Base-by-base conservation (phyloP, 2,888 invertebrate genomes). In the Rhorus exstirpatorius region DNA sequence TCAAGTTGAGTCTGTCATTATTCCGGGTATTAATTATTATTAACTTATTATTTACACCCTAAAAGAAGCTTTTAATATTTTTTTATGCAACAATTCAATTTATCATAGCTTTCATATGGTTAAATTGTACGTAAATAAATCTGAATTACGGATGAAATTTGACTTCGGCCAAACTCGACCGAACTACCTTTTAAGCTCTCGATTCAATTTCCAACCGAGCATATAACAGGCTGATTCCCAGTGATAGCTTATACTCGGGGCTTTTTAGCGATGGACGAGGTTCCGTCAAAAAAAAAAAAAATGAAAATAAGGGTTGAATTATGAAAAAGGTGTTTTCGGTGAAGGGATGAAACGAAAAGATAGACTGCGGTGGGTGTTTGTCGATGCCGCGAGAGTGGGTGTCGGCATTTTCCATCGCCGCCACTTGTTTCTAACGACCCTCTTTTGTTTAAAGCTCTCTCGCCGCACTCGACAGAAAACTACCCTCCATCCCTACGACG, bases 401-500 rank as follows among this genome's bases (percentile, higher is more conserved):
- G 89, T 89, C 88, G 88, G 87, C 86, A 85, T 89, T 90, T 91
- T 90, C 90, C 90, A 90, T 91, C 90, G 91, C 83, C 87, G 87
- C 90, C 91, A 90, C 91, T 91, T 91, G 90, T 88, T 88, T 88
- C 88, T 91, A 92, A 92, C 90, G 90, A 91, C 88, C 84, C 89
- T 88, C 90, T 87, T 90, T 91, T 91, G 90, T 91, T 91, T 89
- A 86, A 90, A 89, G 79, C 86, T 87, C 88, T 88, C 88, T 86
- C 79, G 83, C 87, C 84, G 86, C 81, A 78, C 84, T 84, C 74
- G 76, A 81, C 49, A 70, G 76, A 80, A 58, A 55, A 51, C 41
- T 49, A 70, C 75, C 78, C 83, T 84, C 84, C 51, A n/a, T n/a
- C 46, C 49, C 41, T 46, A 19, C 35, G 58, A 8, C 46, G 61